Conservation (phyloP, 2,113 vertebrate species). For the Corythornis cristatus region DNA sequence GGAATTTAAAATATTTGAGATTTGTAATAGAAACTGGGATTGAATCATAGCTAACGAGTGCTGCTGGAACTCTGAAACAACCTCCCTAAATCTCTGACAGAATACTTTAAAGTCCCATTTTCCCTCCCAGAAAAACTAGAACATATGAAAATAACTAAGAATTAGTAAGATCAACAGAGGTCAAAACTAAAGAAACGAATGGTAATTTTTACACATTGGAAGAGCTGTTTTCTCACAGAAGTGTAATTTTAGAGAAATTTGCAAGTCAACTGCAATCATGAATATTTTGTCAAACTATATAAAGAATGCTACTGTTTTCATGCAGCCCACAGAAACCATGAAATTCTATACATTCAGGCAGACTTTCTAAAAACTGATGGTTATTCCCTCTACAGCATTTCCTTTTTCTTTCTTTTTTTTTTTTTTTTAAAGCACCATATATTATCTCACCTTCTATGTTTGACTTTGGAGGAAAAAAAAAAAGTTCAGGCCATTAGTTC, state of each 20-base stretch:
- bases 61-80: neutral
- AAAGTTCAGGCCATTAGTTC: neutral
- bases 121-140: neutral
- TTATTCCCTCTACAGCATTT: constrained; percentile 6
- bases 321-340: neutral
- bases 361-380: constrained; percentile 25
- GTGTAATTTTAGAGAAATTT: constrained; percentile 62
- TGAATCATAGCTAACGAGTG: neutral
- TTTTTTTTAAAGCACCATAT: neutral
- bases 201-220: constrained; percentile 49
- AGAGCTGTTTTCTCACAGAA: constrained; percentile 53
- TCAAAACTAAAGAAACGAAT: neutral
- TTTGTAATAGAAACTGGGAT: neutral
- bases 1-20: neutral
- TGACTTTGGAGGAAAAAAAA: neutral
- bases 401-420: neutral
- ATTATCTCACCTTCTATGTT: neutral
- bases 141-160: constrained; percentile 34
- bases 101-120: neutral
- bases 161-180: constrained; percentile 14
- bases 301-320: constrained; percentile 64
- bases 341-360: constrained; percentile 53
- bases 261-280: constrained; percentile 56
- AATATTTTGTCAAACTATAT: constrained; percentile 5
- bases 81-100: neutral